Evolutionary conservation across 2,888 invertebrate species (phyloP).

Genomic region (Epinotia demarniana): DNA sequence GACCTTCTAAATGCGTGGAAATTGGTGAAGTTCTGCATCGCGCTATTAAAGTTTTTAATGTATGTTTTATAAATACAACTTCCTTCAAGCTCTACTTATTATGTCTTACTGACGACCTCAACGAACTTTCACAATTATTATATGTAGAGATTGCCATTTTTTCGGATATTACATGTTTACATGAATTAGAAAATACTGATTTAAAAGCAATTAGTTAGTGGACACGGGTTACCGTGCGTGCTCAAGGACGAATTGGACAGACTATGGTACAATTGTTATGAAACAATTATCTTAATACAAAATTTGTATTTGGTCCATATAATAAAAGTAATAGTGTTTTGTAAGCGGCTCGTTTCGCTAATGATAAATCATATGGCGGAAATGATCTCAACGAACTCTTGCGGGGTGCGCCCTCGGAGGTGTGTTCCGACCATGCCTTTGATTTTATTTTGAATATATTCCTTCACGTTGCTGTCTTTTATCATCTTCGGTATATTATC

Average conservation of each 20-base stretch:
- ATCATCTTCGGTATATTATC: not conserved
- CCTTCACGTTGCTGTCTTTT: not conserved
- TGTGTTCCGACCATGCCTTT: not conserved
- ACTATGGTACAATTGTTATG: not conserved
- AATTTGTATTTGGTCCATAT: no score
- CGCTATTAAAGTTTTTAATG: no score
- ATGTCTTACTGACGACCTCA: no score
- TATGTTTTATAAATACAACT: no score
- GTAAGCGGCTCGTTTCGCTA: not conserved
- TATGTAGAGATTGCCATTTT: conserved; percentile 36
- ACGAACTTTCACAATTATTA: no score
- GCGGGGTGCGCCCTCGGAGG: conserved; percentile 20
- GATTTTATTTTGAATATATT: not conserved
- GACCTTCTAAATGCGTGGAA: no score
- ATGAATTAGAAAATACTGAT: not conserved
- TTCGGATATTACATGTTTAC: conserved; percentile 1
- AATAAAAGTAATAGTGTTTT: not conserved
- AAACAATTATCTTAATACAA: not conserved
- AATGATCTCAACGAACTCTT: conserved; percentile 23
- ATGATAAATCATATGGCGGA: conserved; percentile 1
- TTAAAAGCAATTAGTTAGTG: not conserved
- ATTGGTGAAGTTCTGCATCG: no score
- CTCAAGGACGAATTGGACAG: no score
- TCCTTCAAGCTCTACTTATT: no score
- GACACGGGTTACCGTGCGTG: not conserved